Evolutionary conservation across 2,797 vertebrate species (phyloP).

Genomic region (Alfaro cultratus): DNA sequence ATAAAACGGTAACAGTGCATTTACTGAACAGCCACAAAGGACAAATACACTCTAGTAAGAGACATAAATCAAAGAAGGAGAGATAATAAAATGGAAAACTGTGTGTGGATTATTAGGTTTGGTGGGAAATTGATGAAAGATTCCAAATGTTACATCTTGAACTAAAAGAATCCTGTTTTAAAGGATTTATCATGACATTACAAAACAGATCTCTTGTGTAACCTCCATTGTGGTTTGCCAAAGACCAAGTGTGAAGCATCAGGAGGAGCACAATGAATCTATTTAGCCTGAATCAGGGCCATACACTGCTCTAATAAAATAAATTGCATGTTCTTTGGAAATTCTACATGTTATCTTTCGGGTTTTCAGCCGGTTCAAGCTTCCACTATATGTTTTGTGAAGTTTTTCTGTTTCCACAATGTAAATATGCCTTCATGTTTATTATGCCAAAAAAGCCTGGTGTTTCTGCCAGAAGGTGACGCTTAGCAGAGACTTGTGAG

Average conservation of each 20-base stretch:
- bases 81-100: not conserved
- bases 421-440: not conserved
- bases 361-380: not conserved
- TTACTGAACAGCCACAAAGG: not conserved
- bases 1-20: slow-evolving; percentile 3
- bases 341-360: not conserved
- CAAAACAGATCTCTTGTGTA: not conserved
- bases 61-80: not conserved
- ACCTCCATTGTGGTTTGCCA: not conserved
- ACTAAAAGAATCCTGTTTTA: not conserved
- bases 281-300: slow-evolving; percentile 12
- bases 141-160: not conserved
- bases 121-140: not conserved
- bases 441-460: not conserved
- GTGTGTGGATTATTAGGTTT: not conserved
- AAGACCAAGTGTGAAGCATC: slow-evolving; percentile 2
- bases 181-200: not conserved
- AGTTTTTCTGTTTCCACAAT: not conserved
- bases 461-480: not conserved
- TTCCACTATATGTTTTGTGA: not conserved
- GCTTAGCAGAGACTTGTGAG: not conserved
- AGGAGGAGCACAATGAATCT: slow-evolving; percentile 8
- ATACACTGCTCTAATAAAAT: not conserved
- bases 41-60: not conserved
- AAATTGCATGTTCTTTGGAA: not conserved